phyloP scores from a whole-genome alignment of 92 coral and sea anemone genomes.

The Epizoanthus scotinus region DNA sequence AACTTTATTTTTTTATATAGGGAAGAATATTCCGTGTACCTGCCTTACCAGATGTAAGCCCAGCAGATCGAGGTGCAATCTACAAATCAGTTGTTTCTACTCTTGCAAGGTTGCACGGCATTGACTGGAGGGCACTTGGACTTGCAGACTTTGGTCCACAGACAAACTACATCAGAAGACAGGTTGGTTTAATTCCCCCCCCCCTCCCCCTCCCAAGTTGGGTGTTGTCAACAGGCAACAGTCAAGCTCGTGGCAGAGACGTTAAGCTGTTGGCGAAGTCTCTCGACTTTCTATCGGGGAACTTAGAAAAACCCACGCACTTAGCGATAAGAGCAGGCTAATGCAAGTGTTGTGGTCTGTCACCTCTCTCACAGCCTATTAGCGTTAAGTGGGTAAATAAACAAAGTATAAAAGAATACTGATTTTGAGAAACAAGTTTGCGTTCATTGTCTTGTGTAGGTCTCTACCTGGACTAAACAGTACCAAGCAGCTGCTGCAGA shows the following conservation, averaged over 20 bases:
- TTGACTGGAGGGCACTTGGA: conserved; percentile 73
- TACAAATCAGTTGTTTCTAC: conserved; percentile 63
- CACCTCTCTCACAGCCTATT: no score
- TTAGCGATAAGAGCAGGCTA: no score
- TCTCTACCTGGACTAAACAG: conserved; percentile 91
- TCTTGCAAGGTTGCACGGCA: conserved; percentile 81
- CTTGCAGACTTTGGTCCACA: conserved; percentile 79
- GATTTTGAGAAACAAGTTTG: no score
- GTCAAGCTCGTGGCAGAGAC: no score
- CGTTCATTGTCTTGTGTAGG: conserved; percentile 35
- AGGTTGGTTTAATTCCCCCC: conserved; percentile 50
- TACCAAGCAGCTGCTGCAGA: conserved; percentile 80
- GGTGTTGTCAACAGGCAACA: no score
- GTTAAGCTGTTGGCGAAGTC: no score
- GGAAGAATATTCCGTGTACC: conserved; percentile 81
- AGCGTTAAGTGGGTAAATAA: no score
- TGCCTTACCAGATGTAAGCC: conserved; percentile 38
- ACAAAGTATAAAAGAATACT: no score
- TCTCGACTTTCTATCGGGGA: no score
- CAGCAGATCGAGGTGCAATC: conserved; percentile 54
- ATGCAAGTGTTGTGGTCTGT: no score
- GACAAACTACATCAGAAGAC: conserved; percentile 73
- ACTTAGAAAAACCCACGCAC: no score
- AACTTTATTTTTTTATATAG: conserved; percentile 32
- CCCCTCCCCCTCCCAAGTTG: no score